Percentiles rank a stretch among this genome's conserved stretches.
Conservation (phyloP, 2,797 vertebrate genomes). For the Falco concolor region DNA sequence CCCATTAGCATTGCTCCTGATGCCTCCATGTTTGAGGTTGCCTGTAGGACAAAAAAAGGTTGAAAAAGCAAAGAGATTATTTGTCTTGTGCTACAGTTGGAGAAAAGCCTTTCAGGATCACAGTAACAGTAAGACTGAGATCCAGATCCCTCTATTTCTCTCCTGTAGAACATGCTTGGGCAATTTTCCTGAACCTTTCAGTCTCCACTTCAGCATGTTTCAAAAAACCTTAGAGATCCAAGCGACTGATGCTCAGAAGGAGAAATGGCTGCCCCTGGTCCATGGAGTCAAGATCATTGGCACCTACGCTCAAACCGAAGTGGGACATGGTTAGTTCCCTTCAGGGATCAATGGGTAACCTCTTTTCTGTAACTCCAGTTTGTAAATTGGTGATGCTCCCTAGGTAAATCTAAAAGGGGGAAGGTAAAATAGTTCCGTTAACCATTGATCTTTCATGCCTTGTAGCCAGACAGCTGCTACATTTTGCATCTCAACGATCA, state of each 20-base stretch:
- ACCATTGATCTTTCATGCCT: not conserved
- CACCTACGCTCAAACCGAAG: slow-evolving; percentile 94
- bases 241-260: slow-evolving; percentile 83
- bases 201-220: slow-evolving; percentile 91
- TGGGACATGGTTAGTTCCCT: slow-evolving; percentile 94
- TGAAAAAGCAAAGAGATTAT: not conserved
- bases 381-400: not conserved
- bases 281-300: slow-evolving; percentile 80
- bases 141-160: slow-evolving; percentile 72
- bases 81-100: not conserved
- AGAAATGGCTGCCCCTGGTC: slow-evolving; percentile 85
- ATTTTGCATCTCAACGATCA: not conserved
- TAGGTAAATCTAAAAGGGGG: not conserved
- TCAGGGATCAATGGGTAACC: slow-evolving; percentile 58
- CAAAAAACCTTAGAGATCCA: slow-evolving; percentile 82
- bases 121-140: slow-evolving; percentile 52
- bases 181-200: slow-evolving; percentile 76
- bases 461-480: not conserved
- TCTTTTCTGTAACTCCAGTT: slow-evolving; percentile 21
- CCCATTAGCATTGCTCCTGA: not conserved
- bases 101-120: not conserved
- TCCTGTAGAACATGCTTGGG: slow-evolving; percentile 70
- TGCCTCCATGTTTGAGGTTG: not conserved
- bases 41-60: not conserved
- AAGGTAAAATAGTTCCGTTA: not conserved